Base-by-base conservation (phyloP, 2,888 invertebrate genomes). In the Thera britannica region DNA sequence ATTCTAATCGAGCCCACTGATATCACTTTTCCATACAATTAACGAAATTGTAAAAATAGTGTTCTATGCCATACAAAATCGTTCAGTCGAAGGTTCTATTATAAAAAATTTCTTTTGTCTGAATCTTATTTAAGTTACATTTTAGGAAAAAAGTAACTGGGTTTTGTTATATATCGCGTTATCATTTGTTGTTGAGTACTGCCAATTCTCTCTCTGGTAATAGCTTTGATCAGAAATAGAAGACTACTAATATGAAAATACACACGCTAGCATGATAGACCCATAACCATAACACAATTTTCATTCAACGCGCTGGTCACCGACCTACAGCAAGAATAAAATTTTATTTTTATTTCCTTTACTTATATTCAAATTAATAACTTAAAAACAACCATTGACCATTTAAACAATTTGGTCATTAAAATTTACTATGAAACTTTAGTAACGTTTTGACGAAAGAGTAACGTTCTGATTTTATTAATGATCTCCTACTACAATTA, bases 11-110 rank as follows among this genome's bases (percentile, higher is more conserved):
- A 9, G 9, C 9, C 9, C 9, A 46, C 44, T 46, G 44, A 46
- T 46, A 46, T 46, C 9, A 7, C 44, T 9, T 9, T 9, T 46
- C 44, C 44, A 46, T 46, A 58, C 58, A 52, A 64, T 44, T 7
- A 41, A 52, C 57, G 7, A 54, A 55, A 55, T 46, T 36, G 3
- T 23, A 57, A 64, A 57, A 64, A 64, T 58, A 51, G 44, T 63
- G 23, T 57, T 49, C 44, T 1, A 46, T 41, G 41, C 41, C 5
- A 41, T 46, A 46, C 44, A 46, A 46, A 9, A 9, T 9, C 9
- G 7, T 46, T 41, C 41, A 41, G 7, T 6, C 41, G 41, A 41
- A 41, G 41, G 41, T 41, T 41, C 41, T 2, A 46, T 46, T 8
- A 48, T 35, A 56, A 62, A 62, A 61, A 54, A 12, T 46, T 46